A percentile compares a stretch with the other conserved stretches of the same genome.
These are phyloP conservation scores for Zosterops japonicus DNA, from an alignment of 2,113 vertebrate genomes.

Conservation along the genomic window DNA sequence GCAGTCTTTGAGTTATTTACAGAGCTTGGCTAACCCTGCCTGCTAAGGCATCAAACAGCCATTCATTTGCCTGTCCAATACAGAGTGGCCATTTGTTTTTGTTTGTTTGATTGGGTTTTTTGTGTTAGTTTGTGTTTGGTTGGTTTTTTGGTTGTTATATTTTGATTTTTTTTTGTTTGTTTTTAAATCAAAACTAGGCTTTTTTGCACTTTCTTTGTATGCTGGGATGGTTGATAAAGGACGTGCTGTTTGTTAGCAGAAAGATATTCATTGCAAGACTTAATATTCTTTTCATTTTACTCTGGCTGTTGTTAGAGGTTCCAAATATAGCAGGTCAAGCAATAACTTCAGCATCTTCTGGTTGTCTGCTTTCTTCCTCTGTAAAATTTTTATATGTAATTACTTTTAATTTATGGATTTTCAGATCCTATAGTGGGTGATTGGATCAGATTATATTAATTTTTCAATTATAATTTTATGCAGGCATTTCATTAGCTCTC, in stretches of 20 bases:
- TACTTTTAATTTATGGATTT: not conserved
- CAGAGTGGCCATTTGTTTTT: accelerated
- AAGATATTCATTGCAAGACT: not conserved
- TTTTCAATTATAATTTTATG: slow-evolving; percentile 3
- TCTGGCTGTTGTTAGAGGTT: not conserved
- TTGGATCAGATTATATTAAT: not conserved
- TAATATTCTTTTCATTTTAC: not conserved
- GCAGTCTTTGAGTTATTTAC: not conserved
- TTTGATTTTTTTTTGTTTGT: not conserved
- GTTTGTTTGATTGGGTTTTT: not conserved
- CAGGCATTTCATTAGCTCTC: slow-evolving; percentile 6
- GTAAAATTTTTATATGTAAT: not conserved
- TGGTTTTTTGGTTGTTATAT: not conserved
- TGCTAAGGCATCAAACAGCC: not conserved
- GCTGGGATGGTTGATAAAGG: not conserved
- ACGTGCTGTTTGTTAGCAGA: accelerated
- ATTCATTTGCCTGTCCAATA: not conserved
- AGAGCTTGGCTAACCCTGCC: not conserved
- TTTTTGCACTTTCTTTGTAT: not conserved
- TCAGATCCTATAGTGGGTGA: not conserved
- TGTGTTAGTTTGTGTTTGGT: not conserved
- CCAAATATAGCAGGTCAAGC: not conserved
- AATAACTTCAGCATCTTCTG: not conserved
- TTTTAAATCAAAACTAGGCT: not conserved
- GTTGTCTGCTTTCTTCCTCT: not conserved